Conservation (phyloP, 2,888 invertebrate species). For the Gibbula magus region DNA sequence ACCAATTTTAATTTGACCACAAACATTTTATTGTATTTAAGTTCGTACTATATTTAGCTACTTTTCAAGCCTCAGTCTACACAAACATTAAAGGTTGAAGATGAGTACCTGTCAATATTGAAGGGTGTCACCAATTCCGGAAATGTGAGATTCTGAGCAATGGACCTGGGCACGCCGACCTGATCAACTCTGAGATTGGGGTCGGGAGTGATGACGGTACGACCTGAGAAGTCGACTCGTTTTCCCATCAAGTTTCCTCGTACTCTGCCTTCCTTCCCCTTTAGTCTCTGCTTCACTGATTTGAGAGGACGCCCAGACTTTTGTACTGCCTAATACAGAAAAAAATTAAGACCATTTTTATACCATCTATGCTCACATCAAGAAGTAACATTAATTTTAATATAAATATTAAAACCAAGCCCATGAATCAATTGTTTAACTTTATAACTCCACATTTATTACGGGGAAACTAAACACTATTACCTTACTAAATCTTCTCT, state of each 20-base stretch:
- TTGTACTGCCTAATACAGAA: conserved; percentile 86
- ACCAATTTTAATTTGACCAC: too few relatives aligned
- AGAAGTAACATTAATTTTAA: too few relatives aligned
- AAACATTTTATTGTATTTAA: too few relatives aligned
- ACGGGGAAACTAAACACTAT: neutral
- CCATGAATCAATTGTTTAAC: too few relatives aligned
- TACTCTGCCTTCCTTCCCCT: conserved; percentile 99
- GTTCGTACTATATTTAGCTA: too few relatives aligned
- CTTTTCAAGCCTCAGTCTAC: too few relatives aligned
- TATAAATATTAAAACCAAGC: too few relatives aligned
- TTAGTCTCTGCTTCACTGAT: conserved; percentile 94
- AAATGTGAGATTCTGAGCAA: conserved; percentile 99
- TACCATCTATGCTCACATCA: neutral
- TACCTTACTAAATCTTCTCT: neutral
- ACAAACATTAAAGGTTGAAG: neutral
- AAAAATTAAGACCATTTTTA: too few relatives aligned
- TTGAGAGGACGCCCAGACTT: conserved; percentile 99
- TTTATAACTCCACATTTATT: too few relatives aligned
- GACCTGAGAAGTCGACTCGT: conserved; percentile 99
- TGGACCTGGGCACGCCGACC: conserved; percentile 98
- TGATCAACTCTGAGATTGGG: conserved; percentile 88
- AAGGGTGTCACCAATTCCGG: conserved; percentile 99
- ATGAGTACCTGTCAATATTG: conserved; percentile 91
- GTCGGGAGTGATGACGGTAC: conserved; percentile 87
- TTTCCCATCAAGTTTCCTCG: conserved; percentile 99